Evolutionary conservation across 1,140 invertebrate genomes (phyloP), one percentile per base, ranked within the genome.

Genomic region (Cyphomyrmex costatus): DNA sequence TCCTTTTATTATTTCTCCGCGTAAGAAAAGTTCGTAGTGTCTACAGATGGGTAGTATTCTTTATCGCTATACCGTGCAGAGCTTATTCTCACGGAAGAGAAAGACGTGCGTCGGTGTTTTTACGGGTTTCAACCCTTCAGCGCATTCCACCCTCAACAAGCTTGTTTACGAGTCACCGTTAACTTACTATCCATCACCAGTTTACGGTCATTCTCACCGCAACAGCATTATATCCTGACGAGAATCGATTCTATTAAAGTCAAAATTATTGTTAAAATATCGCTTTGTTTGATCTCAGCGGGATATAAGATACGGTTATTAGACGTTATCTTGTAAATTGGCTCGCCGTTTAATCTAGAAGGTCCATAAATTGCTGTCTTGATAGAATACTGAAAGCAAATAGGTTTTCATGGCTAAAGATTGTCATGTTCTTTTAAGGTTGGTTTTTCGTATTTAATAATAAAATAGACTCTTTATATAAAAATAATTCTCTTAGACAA

Each of bases 241-340:
- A 82, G 33, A 36, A 71, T 80, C 53, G 51, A 36, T 58, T 19
- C 24, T 60, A 14, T 71, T 53, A 36, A 46, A 21, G 21, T n/a
- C 5, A 27, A 82, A 82, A 73, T 46, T 82, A 71, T 82, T 53
- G 46, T 12, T n/a, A 82, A 82, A 73, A 58, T 82, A 71, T 82
- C 36, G 30, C 12, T n/a, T n/a, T 12, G 19, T 30, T 1, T 27
- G 51, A 56, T 71, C 21, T 36, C 16, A 7, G 1, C 12, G 19
- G 2, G 24, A 24, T 51, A 24, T 49, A 49, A 42, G 24, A 46
- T 56, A 71, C 19, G 24, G 4, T 82, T 82, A 82, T 82, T 27
- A 56, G 10, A 82, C 12, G 30, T 46, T 63, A 58, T 14, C 24
- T 19, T 56, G 30, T 80, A 80, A 68, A 80, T 80, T 58, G 51